Evolutionary conservation across 2,888 invertebrate species (phyloP).

Genomic region (Sicus ferrugineus): DNA sequence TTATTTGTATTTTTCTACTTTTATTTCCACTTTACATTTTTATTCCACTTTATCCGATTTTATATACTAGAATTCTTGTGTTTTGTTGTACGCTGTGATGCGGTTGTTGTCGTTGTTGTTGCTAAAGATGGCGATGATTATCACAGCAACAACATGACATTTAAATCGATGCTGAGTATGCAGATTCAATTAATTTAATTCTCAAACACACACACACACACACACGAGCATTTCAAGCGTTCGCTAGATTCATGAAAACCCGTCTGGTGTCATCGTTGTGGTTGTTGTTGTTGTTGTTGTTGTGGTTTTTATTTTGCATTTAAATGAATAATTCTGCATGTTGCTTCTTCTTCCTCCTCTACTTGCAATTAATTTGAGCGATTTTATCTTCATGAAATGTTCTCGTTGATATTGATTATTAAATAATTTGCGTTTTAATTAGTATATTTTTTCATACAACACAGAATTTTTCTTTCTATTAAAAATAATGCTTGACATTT

Average conservation of each 20-base stretch:
- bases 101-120: background rate
- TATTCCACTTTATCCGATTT: background rate
- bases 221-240: background rate
- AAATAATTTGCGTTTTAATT: conserved; percentile 6
- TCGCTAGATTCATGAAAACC: too few species aligned
- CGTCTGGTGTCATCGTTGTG: too few species aligned
- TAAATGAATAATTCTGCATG: background rate
- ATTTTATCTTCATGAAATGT: background rate
- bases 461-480: too few species aligned
- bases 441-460: too few species aligned
- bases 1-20: background rate
- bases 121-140: conserved; percentile 13
- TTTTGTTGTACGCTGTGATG: background rate
- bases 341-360: background rate
- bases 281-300: too few species aligned
- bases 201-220: background rate
- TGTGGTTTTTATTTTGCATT: too few species aligned
- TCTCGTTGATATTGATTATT: background rate
- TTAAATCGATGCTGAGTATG: conserved; percentile 13
- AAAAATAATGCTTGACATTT: background rate
- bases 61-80: background rate
- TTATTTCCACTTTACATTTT: background rate
- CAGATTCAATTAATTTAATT: background rate
- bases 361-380: conserved; percentile 13
- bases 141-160: conserved; percentile 17